Percentiles rank a stretch among this genome's conserved stretches.
Evolutionary conservation across 1,140 invertebrate genomes (phyloP).

Genomic region (Protaetia brevitarsis): DNA sequence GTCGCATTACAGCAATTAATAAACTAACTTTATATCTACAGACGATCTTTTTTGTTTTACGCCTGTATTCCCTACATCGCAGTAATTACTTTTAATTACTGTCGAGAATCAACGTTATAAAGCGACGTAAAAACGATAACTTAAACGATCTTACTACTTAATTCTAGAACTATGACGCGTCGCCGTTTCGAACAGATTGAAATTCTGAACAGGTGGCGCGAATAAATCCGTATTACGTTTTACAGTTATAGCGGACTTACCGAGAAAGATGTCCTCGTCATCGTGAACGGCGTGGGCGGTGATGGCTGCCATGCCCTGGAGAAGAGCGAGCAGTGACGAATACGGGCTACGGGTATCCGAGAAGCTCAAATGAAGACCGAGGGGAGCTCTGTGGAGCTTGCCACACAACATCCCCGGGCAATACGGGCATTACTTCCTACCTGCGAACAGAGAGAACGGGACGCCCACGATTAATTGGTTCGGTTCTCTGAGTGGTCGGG

Average conservation of each 20-base stretch:
- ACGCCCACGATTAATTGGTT: not conserved
- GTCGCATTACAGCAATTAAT: no score
- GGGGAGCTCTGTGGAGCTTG: conserved; percentile 46
- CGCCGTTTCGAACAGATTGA: no score
- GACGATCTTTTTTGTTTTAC: no score
- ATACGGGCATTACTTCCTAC: conserved; percentile 20
- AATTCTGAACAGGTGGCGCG: no score
- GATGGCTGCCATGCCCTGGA: conserved; percentile 48
- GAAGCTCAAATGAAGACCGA: conserved; percentile 43
- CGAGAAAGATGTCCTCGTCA: conserved; percentile 49
- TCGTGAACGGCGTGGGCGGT: conserved; percentile 41
- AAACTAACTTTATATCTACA: no score
- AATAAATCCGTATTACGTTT: not conserved
- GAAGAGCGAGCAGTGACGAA: conserved; percentile 45
- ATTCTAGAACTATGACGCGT: no score
- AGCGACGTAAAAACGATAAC: no score
- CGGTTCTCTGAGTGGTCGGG: no score
- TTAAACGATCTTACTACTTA: no score
- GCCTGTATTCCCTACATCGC: no score
- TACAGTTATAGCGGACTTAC: conserved; percentile 35
- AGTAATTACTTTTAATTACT: no score
- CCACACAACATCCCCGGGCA: conserved; percentile 50
- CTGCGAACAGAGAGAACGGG: conserved; percentile 4
- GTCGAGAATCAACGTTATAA: no score
- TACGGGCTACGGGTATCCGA: conserved; percentile 46